Conservation (phyloP, 2,113 vertebrate species). For the Crotalus horridus region DNA sequence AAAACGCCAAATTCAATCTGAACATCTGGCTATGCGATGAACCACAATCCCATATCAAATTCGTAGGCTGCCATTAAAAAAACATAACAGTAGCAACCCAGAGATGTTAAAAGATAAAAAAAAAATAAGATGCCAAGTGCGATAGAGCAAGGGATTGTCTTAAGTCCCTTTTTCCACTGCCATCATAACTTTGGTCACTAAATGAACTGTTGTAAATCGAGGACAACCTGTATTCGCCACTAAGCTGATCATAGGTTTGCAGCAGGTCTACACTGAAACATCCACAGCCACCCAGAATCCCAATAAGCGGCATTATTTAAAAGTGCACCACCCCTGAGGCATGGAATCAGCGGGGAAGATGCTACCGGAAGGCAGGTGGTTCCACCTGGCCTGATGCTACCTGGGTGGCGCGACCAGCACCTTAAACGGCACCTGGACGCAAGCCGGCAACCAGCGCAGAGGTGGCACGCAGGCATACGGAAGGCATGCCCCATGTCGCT, state of each 20-base stretch:
- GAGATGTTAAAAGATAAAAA: not conserved
- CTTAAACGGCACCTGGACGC: not conserved
- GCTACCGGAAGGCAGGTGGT: not conserved
- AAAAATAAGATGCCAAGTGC: not conserved
- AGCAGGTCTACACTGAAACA: slow-evolving; percentile 67
- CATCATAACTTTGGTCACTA: not conserved
- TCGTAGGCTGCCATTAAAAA: not conserved
- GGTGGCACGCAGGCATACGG: too few species aligned
- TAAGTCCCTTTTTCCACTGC: not conserved
- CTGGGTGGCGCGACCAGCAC: not conserved
- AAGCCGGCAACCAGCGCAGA: not conserved
- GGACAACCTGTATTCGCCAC: slow-evolving; percentile 26
- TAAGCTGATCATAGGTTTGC: slow-evolving; percentile 78
- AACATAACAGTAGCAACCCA: not conserved
- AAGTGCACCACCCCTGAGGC: not conserved
- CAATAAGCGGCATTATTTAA: not conserved
- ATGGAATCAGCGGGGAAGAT: not conserved
- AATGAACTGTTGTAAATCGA: not conserved
- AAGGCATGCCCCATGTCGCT: too few species aligned
- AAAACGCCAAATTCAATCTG: not conserved
- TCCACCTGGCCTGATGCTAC: not conserved
- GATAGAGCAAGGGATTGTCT: not conserved
- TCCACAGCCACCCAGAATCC: not conserved
- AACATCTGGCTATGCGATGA: not conserved
- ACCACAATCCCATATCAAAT: not conserved